phyloP scores from a whole-genome alignment of 2,113 vertebrate genomes.

The Lasiurus borealis region DNA sequence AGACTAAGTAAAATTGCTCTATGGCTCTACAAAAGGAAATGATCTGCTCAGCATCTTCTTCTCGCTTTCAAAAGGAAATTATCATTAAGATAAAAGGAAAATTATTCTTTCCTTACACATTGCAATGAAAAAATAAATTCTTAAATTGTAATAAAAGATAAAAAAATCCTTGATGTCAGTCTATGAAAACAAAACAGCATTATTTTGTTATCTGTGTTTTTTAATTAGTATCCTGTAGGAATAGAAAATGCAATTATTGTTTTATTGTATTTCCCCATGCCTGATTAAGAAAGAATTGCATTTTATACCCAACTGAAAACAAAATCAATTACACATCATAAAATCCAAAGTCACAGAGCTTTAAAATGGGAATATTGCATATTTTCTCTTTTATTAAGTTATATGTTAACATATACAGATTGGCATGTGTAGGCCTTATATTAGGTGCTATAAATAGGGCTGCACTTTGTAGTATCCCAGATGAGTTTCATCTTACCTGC shows the following conservation, averaged over 20 bases:
- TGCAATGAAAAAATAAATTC: slow-evolving; percentile 35
- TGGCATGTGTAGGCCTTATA: background rate
- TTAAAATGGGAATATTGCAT: background rate
- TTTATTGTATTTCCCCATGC: background rate
- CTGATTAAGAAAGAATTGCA: slow-evolving; percentile 28
- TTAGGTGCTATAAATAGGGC: background rate
- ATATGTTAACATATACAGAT: background rate
- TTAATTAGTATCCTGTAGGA: background rate
- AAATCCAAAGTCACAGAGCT: background rate
- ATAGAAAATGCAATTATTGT: slow-evolving; percentile 18
- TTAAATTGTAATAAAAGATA: slow-evolving; percentile 43
- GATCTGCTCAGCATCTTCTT: slow-evolving; percentile 39
- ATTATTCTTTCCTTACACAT: slow-evolving; percentile 7
- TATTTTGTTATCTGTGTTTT: slow-evolving; percentile 16
- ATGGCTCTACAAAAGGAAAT: slow-evolving; percentile 48
- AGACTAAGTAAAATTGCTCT: slow-evolving; percentile 26
- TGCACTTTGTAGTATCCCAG: background rate
- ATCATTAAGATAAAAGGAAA: slow-evolving; percentile 62
- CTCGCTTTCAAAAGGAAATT: slow-evolving; percentile 49
- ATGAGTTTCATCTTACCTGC: background rate
- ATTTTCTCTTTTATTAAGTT: background rate
- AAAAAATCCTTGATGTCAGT: background rate
- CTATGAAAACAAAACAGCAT: background rate
- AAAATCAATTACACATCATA: background rate
- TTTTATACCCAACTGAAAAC: background rate